Conservation (phyloP, 2,797 vertebrate species). For the Adrianichthys oophorus region DNA sequence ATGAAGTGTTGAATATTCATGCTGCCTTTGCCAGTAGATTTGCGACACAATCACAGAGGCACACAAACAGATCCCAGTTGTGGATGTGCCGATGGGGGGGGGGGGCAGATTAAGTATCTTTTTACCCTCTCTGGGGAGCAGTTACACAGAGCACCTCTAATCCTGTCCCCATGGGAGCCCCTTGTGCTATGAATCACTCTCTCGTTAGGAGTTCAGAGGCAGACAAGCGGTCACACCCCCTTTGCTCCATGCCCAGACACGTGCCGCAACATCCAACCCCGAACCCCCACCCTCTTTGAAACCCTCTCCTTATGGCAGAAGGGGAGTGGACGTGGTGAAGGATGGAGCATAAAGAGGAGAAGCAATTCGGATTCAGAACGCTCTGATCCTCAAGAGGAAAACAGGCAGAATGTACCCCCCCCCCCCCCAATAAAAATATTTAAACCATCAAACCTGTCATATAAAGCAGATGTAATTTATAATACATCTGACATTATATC, state of each 20-base stretch:
- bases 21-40: conserved; percentile 25
- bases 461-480: conserved; percentile 39
- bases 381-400: conserved; percentile 25
- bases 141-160: conserved; percentile 79
- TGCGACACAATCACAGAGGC: conserved; percentile 34
- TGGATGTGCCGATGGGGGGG: conserved; percentile 44
- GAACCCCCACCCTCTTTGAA: conserved; percentile 15
- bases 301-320: conserved; percentile 61
- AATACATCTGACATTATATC: conserved; percentile 24
- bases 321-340: conserved; percentile 36
- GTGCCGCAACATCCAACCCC: conserved; percentile 36
- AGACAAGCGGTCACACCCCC: conserved; percentile 76
- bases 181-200: conserved; percentile 76
- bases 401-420: conserved; percentile 22
- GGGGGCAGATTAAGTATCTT: conserved; percentile 75
- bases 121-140: conserved; percentile 69
- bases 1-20: conserved; percentile 2
- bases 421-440: background rate
- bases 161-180: conserved; percentile 76
- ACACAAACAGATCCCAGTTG: conserved; percentile 37
- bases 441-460: conserved; percentile 11
- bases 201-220: conserved; percentile 73
- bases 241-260: conserved; percentile 70
- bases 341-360: conserved; percentile 53
- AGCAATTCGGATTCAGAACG: conserved; percentile 42